These are phyloP conservation scores for Clarias laeviceps DNA, from an alignment of 2,797 vertebrate species.

Conservation along the genomic window DNA sequence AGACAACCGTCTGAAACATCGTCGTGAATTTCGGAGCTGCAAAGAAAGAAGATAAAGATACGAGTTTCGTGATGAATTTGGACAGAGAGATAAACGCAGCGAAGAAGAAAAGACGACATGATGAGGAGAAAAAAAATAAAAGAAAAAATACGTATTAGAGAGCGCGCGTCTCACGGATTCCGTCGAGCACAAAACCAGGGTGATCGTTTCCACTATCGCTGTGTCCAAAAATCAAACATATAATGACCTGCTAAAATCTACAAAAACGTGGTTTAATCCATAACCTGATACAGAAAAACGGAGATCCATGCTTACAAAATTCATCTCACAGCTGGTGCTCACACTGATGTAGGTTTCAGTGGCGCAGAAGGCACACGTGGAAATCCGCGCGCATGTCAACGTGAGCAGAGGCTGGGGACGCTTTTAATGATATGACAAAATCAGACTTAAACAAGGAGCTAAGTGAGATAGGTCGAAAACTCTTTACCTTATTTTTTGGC, in stretches of 20 bases:
- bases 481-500: slow-evolving; percentile 59
- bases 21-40: not conserved
- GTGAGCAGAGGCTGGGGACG: not conserved
- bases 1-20: not conserved
- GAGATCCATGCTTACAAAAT: not conserved
- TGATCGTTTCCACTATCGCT: not conserved
- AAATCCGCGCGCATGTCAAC: not conserved
- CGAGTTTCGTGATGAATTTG: not conserved
- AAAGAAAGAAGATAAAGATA: not conserved
- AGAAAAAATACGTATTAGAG: not conserved
- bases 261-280: not conserved
- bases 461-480: slow-evolving; percentile 57
- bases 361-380: not conserved
- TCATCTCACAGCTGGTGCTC: no score
- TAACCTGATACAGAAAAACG: not conserved
- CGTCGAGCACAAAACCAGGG: not conserved
- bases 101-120: not conserved
- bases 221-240: not conserved
- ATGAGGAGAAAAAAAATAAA: slow-evolving; percentile 14
- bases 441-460: slow-evolving; percentile 49
- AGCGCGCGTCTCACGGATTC: not conserved
- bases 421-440: not conserved
- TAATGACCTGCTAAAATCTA: not conserved
- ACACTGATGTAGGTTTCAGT: not conserved
- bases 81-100: not conserved